Evolutionary conservation across 2,888 invertebrate species (phyloP), one percentile per base, ranked within the genome.

Genomic region (Ectemnius continuus): DNA sequence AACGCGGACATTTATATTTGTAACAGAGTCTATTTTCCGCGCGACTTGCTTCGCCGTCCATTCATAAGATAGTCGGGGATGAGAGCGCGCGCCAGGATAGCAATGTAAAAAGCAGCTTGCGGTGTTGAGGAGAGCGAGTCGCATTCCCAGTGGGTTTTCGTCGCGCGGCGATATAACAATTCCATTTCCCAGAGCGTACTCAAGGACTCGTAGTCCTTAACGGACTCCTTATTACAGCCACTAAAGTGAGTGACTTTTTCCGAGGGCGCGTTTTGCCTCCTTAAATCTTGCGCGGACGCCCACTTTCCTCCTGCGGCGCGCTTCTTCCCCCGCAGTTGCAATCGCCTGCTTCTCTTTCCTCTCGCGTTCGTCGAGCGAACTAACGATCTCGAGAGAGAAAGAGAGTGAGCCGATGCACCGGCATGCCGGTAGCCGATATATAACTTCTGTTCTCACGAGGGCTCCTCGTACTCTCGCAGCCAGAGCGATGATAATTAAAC

Each of bases 401-500:
- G 28, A 16, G 36, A 36, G 36, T 8, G 36, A 36, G 36, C 36
- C 48, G 28, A 16, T 52, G 70, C 60, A 63, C 59, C 67, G 73
- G 62, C 85, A 86, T 86, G 80, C 84, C 86, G 3, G 78, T 75
- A 81, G 84, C 81, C 83, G 79, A 86, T 78, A 83, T 77, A 79
- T 84, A 87, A 87, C 84, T 84, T 82, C 73, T 78, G 77, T 80
- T 80, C 80, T 78, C 82, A 79, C 75, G 79, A 78, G 76, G 57
- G 47, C 70, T 60, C 66, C 45, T 48, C 13, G 26, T 16, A 20
- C 61, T 8, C 13, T 8, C 13, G 18, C 23, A 28, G 61, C n/a
- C n/a, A 47, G 79, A 74, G 78, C 79, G 82, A 79, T 73, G 86
- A 86, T 89, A 89, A 90, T 89, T 89, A 89, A 89, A 85, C 80